Conservation (phyloP, 1,140 invertebrate genomes). For the Scaptodrosophila lebanonensis region DNA sequence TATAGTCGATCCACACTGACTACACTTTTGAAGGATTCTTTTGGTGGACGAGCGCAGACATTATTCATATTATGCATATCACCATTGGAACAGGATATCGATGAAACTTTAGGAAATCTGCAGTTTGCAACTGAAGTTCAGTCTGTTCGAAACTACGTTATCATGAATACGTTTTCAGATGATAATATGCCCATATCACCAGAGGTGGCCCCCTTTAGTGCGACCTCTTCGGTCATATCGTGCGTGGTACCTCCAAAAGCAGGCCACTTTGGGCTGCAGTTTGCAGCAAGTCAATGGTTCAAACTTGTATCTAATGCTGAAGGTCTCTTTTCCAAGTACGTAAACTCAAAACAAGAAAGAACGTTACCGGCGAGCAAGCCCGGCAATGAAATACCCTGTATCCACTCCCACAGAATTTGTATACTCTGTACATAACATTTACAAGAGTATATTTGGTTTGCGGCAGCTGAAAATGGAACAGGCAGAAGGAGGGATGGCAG, state of each 20-base stretch:
- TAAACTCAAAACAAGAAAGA: too few relatives aligned
- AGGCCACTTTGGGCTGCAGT: conserved; percentile 84
- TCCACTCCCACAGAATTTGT: too few relatives aligned
- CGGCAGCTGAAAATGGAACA: too few relatives aligned
- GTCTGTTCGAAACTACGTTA: conserved; percentile 82
- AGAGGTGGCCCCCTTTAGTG: conserved; percentile 43
- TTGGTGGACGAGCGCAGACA: conserved; percentile 83
- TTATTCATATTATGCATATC: conserved; percentile 82
- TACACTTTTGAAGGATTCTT: conserved; percentile 83
- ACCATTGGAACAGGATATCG: conserved; percentile 80
- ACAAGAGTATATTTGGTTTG: too few relatives aligned
- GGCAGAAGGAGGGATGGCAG: too few relatives aligned
- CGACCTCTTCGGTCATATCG: conserved; percentile 23
- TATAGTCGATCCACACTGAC: conserved; percentile 83
- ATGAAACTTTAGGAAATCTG: conserved; percentile 81
- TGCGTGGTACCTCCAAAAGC: conserved; percentile 51
- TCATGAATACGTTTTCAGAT: conserved; percentile 83
- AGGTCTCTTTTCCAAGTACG: conserved; percentile 85
- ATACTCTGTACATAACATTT: too few relatives aligned
- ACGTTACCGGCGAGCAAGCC: too few relatives aligned
- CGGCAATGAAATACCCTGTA: too few relatives aligned
- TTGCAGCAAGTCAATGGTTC: conserved; percentile 88
- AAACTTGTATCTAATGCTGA: conserved; percentile 90
- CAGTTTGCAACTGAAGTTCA: conserved; percentile 81
- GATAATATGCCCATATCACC: conserved; percentile 80